Evolutionary conservation across 2,797 vertebrate species (phyloP), one percentile per base, ranked within the genome.

Genomic region (Clamator glandarius): DNA sequence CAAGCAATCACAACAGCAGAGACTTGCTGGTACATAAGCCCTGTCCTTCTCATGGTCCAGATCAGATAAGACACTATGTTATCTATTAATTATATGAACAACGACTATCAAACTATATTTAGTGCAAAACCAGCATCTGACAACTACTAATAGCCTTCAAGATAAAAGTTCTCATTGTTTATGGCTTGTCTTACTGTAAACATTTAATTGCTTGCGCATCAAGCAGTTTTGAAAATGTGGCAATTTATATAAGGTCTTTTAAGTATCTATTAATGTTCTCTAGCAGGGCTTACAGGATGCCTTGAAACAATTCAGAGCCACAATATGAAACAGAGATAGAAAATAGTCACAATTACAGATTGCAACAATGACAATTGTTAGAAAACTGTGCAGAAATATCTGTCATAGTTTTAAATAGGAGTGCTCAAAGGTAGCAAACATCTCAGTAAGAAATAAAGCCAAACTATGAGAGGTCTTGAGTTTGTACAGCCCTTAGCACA

Each of bases 401-500:
- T 52, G 70, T 62, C 67, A 76, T 7, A 52, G 57, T 77, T 93
- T 80, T 64, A 93, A 89, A 77, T 26, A 35, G 25, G 31, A 73
- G 61, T 1, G 6, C 35, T 89, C 35, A 76, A 64, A 85, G 72
- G 44, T 28, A 92, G 46, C 72, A 83, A 94, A 83, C 48, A 67
- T 7, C 68, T 83, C 35, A 50, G 20, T 7, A 84, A 70, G 70
- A 90, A 89, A 93, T 68, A 94, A 87, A 93, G 76, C 44, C 0
- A 8, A 87, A 59, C 28, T 73, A 28, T 64, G 72, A 88, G 62
- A 92, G 58, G 63, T 88, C 63, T 92, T 67, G 42, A 63, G n/a
- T 90, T 95, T 76, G 77, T 68, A 73, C 51, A 87, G 72, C 57
- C 55, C 77, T 84, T 33, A 79, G 28, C 33, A 94, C 69, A 94